Conservation (phyloP, 1,140 invertebrate genomes). For the Cotesia vestalis region DNA sequence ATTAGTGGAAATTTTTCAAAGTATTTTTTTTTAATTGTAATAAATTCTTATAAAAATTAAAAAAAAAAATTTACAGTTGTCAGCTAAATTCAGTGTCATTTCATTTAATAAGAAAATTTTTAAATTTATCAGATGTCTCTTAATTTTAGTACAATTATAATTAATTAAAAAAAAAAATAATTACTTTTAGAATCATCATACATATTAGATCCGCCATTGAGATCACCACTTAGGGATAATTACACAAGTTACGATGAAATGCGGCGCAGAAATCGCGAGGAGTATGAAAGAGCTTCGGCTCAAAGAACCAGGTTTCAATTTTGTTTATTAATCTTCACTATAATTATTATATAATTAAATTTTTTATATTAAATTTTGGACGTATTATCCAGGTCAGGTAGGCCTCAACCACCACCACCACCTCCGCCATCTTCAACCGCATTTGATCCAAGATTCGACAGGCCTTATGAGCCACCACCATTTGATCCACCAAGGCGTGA, state of each 20-base stretch:
- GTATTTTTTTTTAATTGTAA: no score
- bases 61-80: no score
- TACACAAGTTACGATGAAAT: constrained; percentile 70
- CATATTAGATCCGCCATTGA: constrained; percentile 27
- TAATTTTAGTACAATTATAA: neutral
- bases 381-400: neutral
- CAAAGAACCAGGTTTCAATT: neutral
- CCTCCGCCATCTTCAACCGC: neutral
- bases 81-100: no score
- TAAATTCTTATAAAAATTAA: no score
- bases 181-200: constrained; percentile 21
- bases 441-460: neutral
- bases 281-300: constrained; percentile 57
- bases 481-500: constrained; percentile 14
- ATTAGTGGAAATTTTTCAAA: no score
- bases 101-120: no score
- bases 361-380: neutral
- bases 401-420: constrained; percentile 9
- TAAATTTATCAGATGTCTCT: no score
- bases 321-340: constrained; percentile 6
- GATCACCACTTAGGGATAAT: neutral
- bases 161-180: neutral
- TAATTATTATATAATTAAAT: constrained; percentile 12
- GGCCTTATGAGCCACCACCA: constrained; percentile 3
- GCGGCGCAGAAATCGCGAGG: constrained; percentile 69